Evolutionary conservation across 92 coral and sea anemone species (phyloP), one percentile per base, ranked within the genome.

Genomic region (Muricea muricata): DNA sequence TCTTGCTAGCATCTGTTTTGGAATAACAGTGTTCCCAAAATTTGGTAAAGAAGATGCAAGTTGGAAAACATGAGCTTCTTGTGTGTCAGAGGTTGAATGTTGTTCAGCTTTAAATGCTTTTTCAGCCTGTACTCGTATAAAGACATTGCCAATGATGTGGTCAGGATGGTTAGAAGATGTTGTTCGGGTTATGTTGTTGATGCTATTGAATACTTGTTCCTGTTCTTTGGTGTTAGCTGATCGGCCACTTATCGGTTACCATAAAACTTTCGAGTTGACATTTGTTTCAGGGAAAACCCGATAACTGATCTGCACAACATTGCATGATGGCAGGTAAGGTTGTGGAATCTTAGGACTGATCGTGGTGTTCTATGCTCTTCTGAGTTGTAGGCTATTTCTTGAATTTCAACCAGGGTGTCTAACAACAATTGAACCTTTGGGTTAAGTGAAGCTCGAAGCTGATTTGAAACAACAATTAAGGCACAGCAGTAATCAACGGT

Each of bases 321-420:
- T 26, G 89, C 81, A 52, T 91, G 91, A 76, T 30, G 75, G 73
- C 87, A 91, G 69, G 89, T 84, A 74, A 81, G 90, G 83, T 87
- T 87, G 78, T 87, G 85, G 52, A 77, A 81, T 23, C 94, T 87
- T 17, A 91, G 87, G 31, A 91, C 82, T 15, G 75, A 82, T 11
- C 80, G 56, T 72, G 87, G 89, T 69, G 92, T 85, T 76, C 91
- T 80, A 23, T 56, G 66, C 23, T 82, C 50, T 34, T 84, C 94
- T 25, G 79, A 61, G 65, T 60, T 37, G 73, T 84, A 87, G 54
- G 89, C 83, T 29, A 91, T 77, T 33, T 72, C 71, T 80, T 87
- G 85, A 84, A 91, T 81, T 79, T 91, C 92, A 29, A 86, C 84
- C 21, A 88, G 85, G 26, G 91, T 76, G 69, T 88, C 91, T 30